Evolutionary conservation across 2,888 invertebrate genomes (phyloP).

Genomic region (Troides helena): DNA sequence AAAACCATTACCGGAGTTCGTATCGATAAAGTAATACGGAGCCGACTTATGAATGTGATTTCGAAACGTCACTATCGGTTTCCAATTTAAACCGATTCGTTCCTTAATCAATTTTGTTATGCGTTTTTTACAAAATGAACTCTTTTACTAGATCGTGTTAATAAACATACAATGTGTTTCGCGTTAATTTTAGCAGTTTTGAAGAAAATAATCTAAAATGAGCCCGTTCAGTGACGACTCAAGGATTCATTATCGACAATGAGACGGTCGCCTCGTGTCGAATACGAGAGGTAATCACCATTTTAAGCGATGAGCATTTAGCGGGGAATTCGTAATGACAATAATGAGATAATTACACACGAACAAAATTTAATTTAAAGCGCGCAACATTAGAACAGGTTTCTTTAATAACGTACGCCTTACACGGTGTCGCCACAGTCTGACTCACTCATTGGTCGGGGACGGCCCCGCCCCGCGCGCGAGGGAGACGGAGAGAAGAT

Average conservation of each 20-base stretch:
- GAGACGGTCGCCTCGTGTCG: conserved; percentile 57
- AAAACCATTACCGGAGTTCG: conserved; percentile 75
- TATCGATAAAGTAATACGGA: conserved; percentile 79
- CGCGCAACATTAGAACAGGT: conserved; percentile 81
- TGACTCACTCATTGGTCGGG: conserved; percentile 76
- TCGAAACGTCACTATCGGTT: conserved; percentile 80
- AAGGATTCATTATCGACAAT: conserved; percentile 54
- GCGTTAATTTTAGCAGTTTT: conserved; percentile 57
- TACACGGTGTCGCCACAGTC: conserved; percentile 77
- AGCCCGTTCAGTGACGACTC: conserved; percentile 25
- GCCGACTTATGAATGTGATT: conserved; percentile 79
- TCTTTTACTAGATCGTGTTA: conserved; percentile 64
- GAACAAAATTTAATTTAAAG: conserved; percentile 81
- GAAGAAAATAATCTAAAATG: conserved; percentile 38
- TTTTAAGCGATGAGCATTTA: conserved; percentile 75
- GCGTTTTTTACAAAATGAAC: conserved; percentile 69
- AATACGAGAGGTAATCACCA: conserved; percentile 65
- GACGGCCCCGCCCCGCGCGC: conserved; percentile 78
- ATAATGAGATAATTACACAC: conserved; percentile 81
- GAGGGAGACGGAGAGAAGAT: conserved; percentile 78
- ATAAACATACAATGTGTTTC: conserved; percentile 62
- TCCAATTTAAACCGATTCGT: conserved; percentile 81
- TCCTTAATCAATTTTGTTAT: conserved; percentile 79
- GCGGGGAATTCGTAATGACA: conserved; percentile 78
- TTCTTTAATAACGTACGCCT: conserved; percentile 80